Percentiles rank a stretch among this genome's conserved stretches.
Conservation (phyloP, 23 tunicate genomes). For the Trididemnum clinides region DNA sequence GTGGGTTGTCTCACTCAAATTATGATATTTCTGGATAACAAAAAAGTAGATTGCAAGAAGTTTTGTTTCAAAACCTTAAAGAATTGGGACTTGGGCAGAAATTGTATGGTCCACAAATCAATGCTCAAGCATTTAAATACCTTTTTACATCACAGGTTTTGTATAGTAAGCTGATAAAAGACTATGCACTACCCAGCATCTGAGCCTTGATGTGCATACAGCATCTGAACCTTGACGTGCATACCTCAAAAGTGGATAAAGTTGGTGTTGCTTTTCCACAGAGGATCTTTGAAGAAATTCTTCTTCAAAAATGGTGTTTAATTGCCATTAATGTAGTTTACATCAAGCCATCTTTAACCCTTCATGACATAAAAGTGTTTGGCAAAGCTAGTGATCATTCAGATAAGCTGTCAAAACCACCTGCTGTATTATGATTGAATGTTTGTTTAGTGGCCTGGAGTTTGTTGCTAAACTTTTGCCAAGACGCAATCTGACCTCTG, state of each 20-base stretch:
- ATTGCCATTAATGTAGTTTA: neutral
- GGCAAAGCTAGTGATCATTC: neutral
- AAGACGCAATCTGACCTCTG: neutral
- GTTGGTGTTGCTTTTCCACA: neutral
- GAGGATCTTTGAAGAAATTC: neutral
- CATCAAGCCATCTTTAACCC: conserved; percentile 2
- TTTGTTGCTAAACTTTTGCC: neutral
- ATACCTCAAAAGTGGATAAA: neutral
- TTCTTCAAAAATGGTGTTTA: neutral
- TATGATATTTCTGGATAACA: too few species aligned
- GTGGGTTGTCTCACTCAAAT: too few species aligned
- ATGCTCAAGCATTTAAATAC: neutral
- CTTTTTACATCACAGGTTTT: neutral
- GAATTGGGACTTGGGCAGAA: neutral
- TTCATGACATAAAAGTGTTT: neutral
- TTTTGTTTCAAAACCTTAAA: neutral
- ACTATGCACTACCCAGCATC: neutral
- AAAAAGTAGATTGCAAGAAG: too few species aligned
- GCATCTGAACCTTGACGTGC: neutral
- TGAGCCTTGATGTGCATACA: neutral
- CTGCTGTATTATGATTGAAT: neutral
- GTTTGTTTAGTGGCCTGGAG: neutral
- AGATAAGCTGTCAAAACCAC: neutral
- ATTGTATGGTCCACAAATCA: neutral
- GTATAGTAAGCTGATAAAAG: neutral